phyloP scores from a whole-genome alignment of 2,888 invertebrate genomes.

The Rhagonycha lutea region DNA sequence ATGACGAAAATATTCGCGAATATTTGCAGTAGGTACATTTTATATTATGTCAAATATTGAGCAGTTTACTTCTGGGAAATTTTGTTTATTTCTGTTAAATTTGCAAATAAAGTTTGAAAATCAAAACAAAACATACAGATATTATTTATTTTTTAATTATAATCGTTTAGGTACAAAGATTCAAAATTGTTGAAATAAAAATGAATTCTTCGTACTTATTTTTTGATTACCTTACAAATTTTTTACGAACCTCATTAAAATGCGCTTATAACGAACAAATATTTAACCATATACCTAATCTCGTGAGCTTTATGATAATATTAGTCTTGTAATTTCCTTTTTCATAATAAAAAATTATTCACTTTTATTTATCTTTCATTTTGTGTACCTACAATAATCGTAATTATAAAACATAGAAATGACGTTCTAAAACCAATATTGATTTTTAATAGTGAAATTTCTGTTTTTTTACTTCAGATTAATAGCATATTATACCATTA shows the following conservation, averaged over 20 bases:
- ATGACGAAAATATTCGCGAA: no score
- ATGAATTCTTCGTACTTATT: neutral
- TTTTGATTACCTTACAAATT: neutral
- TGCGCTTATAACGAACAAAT: neutral
- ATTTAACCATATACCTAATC: neutral
- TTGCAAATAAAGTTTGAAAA: neutral
- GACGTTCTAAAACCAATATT: neutral
- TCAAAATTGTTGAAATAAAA: neutral
- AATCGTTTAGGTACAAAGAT: neutral
- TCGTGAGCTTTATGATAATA: neutral
- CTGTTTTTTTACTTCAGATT: neutral
- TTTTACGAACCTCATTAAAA: neutral
- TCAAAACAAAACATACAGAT: neutral
- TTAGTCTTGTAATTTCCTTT: neutral
- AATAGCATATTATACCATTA: neutral
- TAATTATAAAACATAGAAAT: neutral
- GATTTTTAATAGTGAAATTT: neutral
- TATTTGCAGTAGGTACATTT: no score
- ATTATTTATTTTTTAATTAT: neutral
- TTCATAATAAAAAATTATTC: neutral
- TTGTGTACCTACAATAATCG: neutral
- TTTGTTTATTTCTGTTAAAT: neutral
- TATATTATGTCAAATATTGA: no score
- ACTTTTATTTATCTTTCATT: neutral
- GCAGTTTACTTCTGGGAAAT: no score